Evolutionary conservation across 2,888 invertebrate species (phyloP).

Genomic region (Hydrotaea diabolus): DNA sequence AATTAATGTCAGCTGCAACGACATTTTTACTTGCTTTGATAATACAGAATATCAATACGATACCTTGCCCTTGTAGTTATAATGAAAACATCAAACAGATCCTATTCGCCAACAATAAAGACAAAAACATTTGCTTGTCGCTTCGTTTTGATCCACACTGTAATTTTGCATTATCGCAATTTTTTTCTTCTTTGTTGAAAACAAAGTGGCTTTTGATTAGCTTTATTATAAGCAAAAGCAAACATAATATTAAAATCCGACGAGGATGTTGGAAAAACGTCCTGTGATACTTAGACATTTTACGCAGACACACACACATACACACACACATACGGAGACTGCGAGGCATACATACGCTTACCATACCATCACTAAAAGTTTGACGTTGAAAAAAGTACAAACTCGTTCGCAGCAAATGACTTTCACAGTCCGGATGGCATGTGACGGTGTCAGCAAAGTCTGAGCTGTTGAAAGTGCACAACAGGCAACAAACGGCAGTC

Average conservation of each 20-base stretch:
- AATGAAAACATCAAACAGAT: too few relatives aligned
- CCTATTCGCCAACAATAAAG: too few relatives aligned
- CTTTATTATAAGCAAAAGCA: conserved; percentile 61
- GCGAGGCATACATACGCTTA: neutral
- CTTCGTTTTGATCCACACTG: too few relatives aligned
- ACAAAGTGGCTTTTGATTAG: conserved; percentile 66
- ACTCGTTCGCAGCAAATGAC: conserved; percentile 33
- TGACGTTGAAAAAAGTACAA: conserved; percentile 41
- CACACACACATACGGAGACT: neutral
- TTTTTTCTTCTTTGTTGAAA: conserved; percentile 41
- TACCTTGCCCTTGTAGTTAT: too few relatives aligned
- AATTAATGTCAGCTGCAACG: too few relatives aligned
- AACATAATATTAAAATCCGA: conserved; percentile 61
- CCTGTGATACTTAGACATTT: conserved; percentile 49
- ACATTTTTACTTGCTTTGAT: too few relatives aligned
- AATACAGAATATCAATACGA: too few relatives aligned
- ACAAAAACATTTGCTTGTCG: too few relatives aligned
- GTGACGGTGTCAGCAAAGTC: conserved; percentile 43
- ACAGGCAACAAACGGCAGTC: neutral
- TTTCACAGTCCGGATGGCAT: conserved; percentile 28
- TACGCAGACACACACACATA: neutral
- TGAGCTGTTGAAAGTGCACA: neutral
- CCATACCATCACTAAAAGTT: neutral
- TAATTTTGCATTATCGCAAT: neutral
- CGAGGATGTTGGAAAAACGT: conserved; percentile 39